Percentiles rank a stretch among this genome's conserved stretches.
Conservation (phyloP, 2,888 invertebrate genomes). For the Panzeria rudis region DNA sequence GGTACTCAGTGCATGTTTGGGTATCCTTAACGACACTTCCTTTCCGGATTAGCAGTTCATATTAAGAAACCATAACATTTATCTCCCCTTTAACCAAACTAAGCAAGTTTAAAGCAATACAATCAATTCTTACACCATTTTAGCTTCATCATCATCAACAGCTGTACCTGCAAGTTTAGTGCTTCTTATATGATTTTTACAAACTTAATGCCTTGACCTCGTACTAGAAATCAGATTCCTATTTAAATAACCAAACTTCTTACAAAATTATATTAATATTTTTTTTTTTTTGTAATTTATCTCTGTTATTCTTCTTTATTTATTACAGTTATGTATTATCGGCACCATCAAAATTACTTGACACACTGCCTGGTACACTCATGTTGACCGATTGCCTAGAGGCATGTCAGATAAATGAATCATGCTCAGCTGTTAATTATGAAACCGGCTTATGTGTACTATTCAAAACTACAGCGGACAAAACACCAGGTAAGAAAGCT, state of each 20-base stretch:
- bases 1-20: too few species aligned
- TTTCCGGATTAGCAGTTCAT: too few species aligned
- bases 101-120: too few species aligned
- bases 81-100: too few species aligned
- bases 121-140: too few species aligned
- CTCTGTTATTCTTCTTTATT: constrained; percentile 4
- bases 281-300: background rate
- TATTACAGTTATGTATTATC: constrained; percentile 91
- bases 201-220: background rate
- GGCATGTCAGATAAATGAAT: constrained; percentile 95
- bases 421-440: constrained; percentile 96
- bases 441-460: constrained; percentile 97
- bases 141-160: too few species aligned
- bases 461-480: constrained; percentile 95
- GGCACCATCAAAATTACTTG: constrained; percentile 94
- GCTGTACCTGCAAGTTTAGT: too few species aligned
- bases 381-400: constrained; percentile 97
- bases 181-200: too few species aligned
- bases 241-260: background rate
- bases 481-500: constrained; percentile 90
- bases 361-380: constrained; percentile 94
- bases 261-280: background rate
- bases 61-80: too few species aligned
- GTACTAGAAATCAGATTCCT: background rate
- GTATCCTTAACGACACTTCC: too few species aligned